Evolutionary conservation across 2,797 vertebrate species (phyloP).

Genomic region (Danionella dracula): DNA sequence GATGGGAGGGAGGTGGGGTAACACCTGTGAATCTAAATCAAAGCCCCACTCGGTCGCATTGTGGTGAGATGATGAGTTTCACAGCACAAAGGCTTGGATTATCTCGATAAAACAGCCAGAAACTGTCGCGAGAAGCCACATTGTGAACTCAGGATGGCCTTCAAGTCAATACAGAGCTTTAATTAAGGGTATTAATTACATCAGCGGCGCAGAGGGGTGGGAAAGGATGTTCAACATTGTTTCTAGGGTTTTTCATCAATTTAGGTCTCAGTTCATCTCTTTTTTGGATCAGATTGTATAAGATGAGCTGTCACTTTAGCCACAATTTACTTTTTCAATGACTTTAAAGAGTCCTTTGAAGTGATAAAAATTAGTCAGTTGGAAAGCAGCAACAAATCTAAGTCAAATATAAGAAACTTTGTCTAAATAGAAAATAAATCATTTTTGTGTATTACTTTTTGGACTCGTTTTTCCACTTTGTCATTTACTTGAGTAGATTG

Average conservation of each 20-base stretch:
- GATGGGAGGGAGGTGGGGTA: neutral
- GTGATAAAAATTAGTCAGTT: too few relatives aligned
- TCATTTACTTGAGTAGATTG: too few relatives aligned
- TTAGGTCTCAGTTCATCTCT: too few relatives aligned
- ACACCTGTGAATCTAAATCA: conserved; percentile 37
- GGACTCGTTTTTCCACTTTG: too few relatives aligned
- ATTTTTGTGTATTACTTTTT: too few relatives aligned
- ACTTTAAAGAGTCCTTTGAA: too few relatives aligned
- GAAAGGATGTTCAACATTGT: conserved; percentile 2
- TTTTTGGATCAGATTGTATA: too few relatives aligned
- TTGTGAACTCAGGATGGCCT: conserved; percentile 23
- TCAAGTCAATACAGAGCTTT: conserved; percentile 22
- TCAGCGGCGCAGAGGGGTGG: neutral
- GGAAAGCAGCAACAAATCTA: too few relatives aligned
- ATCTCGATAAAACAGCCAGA: conserved; percentile 5
- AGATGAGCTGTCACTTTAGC: too few relatives aligned
- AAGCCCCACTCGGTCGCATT: conserved; percentile 6
- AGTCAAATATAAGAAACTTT: too few relatives aligned
- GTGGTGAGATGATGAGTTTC: neutral
- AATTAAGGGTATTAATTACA: conserved; percentile 47
- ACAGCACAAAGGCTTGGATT: conserved; percentile 2
- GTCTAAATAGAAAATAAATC: too few relatives aligned
- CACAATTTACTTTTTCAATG: too few relatives aligned
- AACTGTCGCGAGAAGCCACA: neutral
- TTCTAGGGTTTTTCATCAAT: neutral